These are phyloP conservation scores for Oscheius sp. DNA, from an alignment of 1,140 invertebrate species.

Conservation along the genomic window DNA sequence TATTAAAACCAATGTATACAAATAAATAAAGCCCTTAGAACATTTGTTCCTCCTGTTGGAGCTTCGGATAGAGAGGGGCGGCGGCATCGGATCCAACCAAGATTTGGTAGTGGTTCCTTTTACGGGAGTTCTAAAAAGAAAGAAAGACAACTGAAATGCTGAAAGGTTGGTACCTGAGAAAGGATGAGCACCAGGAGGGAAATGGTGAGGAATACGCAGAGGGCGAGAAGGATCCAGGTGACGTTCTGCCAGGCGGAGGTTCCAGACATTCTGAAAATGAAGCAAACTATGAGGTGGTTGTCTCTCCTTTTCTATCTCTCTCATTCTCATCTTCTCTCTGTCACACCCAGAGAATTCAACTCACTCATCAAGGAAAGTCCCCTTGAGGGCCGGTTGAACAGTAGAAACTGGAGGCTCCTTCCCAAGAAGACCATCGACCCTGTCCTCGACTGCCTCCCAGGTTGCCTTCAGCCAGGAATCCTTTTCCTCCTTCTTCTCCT, in stretches of 20 bases:
- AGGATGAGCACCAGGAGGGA: not conserved
- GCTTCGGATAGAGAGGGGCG: not conserved
- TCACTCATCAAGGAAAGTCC: constrained; percentile 2
- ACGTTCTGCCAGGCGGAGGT: constrained; percentile 1
- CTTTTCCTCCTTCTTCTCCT: not conserved
- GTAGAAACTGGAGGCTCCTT: not conserved
- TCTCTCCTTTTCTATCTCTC: not conserved
- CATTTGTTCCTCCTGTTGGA: not conserved
- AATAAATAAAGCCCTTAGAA: too few species aligned
- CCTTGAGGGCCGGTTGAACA: not conserved
- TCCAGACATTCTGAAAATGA: constrained; percentile 20
- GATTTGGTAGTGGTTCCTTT: not conserved
- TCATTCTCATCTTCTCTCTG: too few species aligned
- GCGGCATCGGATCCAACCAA: not conserved
- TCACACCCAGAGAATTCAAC: not conserved
- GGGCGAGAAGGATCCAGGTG: constrained; percentile 14
- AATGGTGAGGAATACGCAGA: constrained; percentile 5
- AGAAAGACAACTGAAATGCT: not conserved
- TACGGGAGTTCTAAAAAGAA: not conserved
- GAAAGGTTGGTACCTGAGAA: constrained; percentile 19
- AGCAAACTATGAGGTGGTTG: not conserved
- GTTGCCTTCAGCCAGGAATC: not conserved
- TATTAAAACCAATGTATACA: too few species aligned
- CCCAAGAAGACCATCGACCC: not conserved
- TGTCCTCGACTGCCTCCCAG: not conserved